phyloP scores from a whole-genome alignment of 2,113 vertebrate species.

The Lipophrys pholis region DNA sequence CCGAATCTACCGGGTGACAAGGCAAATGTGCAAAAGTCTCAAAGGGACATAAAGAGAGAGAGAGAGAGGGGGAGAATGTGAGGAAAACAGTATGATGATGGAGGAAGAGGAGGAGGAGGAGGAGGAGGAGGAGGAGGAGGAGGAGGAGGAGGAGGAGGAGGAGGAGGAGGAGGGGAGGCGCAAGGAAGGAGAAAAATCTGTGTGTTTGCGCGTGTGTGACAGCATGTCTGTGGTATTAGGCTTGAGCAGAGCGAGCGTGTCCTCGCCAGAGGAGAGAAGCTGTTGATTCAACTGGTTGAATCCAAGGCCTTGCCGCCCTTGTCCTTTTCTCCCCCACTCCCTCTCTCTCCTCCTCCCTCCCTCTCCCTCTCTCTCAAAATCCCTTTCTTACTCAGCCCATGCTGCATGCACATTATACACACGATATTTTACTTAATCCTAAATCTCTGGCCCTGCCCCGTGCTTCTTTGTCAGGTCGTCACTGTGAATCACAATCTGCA shows the following conservation, averaged over 20 bases:
- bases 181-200: too few relatives aligned
- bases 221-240: constrained; percentile 59
- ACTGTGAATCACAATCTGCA: constrained; percentile 43
- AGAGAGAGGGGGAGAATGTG: neutral
- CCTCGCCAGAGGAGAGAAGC: constrained; percentile 70
- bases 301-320: constrained; percentile 58
- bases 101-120: too few relatives aligned
- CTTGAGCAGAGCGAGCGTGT: constrained; percentile 52
- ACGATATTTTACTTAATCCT: constrained; percentile 48
- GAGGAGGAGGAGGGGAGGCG: too few relatives aligned
- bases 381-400: constrained; percentile 13
- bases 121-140: too few relatives aligned
- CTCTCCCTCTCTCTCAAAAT: constrained; percentile 27
- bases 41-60: constrained; percentile 32
- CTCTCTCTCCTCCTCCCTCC: constrained; percentile 2
- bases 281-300: constrained; percentile 61
- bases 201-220: constrained; percentile 27
- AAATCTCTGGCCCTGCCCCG: constrained; percentile 31
- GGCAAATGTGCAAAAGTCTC: constrained; percentile 56
- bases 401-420: constrained; percentile 34
- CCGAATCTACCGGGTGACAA: constrained; percentile 46
- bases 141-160: too few relatives aligned
- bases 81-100: neutral
- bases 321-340: constrained; percentile 14
- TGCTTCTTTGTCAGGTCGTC: constrained; percentile 33